Base-by-base conservation (phyloP, 1,140 invertebrate species). In the Laupala kohalensis region DNA sequence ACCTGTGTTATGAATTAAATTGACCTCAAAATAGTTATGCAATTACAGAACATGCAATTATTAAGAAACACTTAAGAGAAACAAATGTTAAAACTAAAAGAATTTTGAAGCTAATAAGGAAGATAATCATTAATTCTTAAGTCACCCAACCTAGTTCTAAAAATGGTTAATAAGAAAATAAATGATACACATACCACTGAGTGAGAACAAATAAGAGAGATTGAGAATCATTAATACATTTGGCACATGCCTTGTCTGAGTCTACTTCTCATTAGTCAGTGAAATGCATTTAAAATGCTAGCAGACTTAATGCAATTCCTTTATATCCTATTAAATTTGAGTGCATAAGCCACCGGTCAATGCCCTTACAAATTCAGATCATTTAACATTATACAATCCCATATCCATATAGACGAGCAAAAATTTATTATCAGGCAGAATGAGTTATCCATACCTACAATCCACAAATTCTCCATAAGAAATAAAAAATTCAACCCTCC, bases 1-100 rank as follows among this genome's bases (percentile, higher is more conserved):
- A 70, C 69, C 69, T 70, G 69, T 19, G 37, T 64, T 64, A 25
- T 53, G 26, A 70, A 70, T 64, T 13, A 70, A 70, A 70, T 13
- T 25, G 53, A 63, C 26, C 26, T 19, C 67, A 30, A 23, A 25
- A 68, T 9, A 53, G 37, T 53, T 9, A 13, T 53, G 19, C 37
- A 53, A n/a, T n/a, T n/a, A n/a, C n/a, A 63, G n/a, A 63, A 66
- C 64, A 66, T 66, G 64, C 64, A 66, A 25, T 13, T 13, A 66
- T 27, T 66, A 66, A 66, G 64, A 25, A 66, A 66, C 9, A 27
- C 23, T 25, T 23, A 66, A 9, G 9, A 12, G 9, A 24, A 66
- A n/a, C 9, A 25, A 66, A 66, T 25, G 13, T n/a, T 25, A 13
- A 66, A 66, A 66, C 64, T 66, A 66, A 27, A 66, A 13, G 64